Evolutionary conservation across 1,140 invertebrate species (phyloP), one percentile per base, ranked within the genome.

Genomic region (Drosophila persimilis): DNA sequence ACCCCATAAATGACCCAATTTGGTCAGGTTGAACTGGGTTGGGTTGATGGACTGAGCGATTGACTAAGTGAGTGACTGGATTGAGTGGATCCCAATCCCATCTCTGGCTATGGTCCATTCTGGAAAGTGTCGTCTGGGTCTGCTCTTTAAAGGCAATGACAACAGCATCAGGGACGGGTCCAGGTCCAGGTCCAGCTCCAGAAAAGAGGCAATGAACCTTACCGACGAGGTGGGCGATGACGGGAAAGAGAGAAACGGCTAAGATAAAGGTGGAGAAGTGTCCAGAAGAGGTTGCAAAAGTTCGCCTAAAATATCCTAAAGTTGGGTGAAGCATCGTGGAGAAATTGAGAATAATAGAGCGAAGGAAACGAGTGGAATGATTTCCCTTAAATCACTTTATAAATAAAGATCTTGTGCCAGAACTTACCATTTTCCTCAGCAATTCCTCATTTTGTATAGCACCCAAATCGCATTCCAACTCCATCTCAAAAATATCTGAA

Each of bases 361-460:
- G 9, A 35, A 11, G 31, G 9, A 3, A 35, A 11, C 31, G 31
- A 35, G 31, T 11, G 31, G 9, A 35, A 13, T 39, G 11, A 39
- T 39, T 39, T 39, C 11, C 11, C 8, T 13, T 4, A 13, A 39
- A 13, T 39, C 35, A 13, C 0, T 13, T 39, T 39, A 39, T 13
- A 13, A 13, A 4, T 13, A 39, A 39, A 13, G 35, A 39, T 13
- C 3, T 8, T 13, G 35, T 13, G 35, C 35, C 11, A 39, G 35
- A 44, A 90, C 93, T 93, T 91, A 95, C 95, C 95, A 96, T 95
- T 91, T 94, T 93, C 3, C 95, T 92, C 56, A 96, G 92, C 69
- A 95, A 88, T 85, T 95, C 95, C 91, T 95, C 95, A 93, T 95
- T 95, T 75, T 94, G 93, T 59, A 95, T 95, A 61, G 93, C 91